Evolutionary conservation across 2,113 vertebrate genomes (phyloP), one percentile per base, ranked within the genome.

Genomic region (Taxidea taxus): DNA sequence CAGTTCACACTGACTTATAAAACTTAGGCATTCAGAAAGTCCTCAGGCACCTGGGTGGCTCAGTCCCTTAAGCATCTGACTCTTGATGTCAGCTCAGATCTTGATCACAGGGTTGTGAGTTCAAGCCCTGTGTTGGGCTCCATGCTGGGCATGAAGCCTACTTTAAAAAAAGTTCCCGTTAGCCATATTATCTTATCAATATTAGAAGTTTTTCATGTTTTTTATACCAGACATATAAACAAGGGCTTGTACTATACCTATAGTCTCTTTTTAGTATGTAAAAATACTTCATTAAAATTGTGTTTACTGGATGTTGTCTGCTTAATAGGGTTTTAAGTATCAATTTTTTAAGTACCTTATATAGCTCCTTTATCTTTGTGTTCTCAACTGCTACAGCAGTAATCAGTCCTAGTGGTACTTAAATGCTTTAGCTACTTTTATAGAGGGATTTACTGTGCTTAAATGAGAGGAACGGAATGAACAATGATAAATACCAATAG

Each of bases 381-480:
- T 81, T 93, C 20, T 87, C n/a, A 72, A n/a, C 37, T 87, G 4
- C 2, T 87, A 68, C 7, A 49, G 39, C 39, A 89, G 47, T 75
- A 23, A 75, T 51, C 83, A 72, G 34, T 82, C 58, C 58, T 70
- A 66, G 37, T 21, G 15, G 29, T 82, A 72, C 4, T 83, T 84
- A 64, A 62, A 34, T 82, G 25, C 27, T 72, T 39, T 49, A 44
- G 34, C 82, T 56, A 84, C n/a, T 83, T 97, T 37, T 64, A 68
- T 49, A 23, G 68, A 27, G 9, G 25, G 2, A 31, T 12, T 91
- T 66, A 77, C 37, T 94, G n/a, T 92, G 15, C 51, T 62, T 94
- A 83, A 97, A 56, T 94, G 68, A 94, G 16, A 85, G 37, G 64
- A 91, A 95, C 44, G 88, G 42, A 68, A 68, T 21, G 18, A 77